Base-by-base conservation (phyloP, 1,140 invertebrate species). In the Megalonaias nervosa region DNA sequence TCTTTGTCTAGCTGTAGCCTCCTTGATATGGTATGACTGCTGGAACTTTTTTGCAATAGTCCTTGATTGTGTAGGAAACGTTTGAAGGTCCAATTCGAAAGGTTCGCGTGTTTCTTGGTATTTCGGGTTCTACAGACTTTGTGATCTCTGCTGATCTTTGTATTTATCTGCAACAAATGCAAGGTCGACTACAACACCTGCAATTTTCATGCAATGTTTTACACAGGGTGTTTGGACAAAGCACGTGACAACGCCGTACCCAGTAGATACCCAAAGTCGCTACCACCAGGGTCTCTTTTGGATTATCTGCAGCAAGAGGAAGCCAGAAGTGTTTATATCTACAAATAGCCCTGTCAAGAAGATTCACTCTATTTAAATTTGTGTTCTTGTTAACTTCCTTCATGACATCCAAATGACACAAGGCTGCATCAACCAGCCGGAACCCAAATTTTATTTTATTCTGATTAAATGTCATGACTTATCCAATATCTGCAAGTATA, bases 221-320 rank as follows among this genome's bases (percentile, higher is more conserved):
- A 82, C 83, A 75, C 92, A 92, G 19, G n/a, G 81, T 71, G 23
- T 81, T 72, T 56, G 92, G 92, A 69, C 85, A 87, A 38, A 92
- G 79, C 84, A 93, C 87, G 74, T 91, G 92, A 38, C 88, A 89
- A 73, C 92, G 91, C 92, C 92, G 92, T n/a, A 92, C 82, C 92
- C 92, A 92, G 75, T 92, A 89, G 64, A 92, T 89, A 81, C 92
- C 92, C 59, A 92, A 71, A n/a, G 92, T 92, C 3, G 92, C 90
- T 66, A 81, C 79, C 56, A 87, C 85, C 15, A 91, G 59, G 16
- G 75, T 60, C 55, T 85, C 72, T 14, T 79, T 74, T 48, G 71
- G 67, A 65, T 88, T 81, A 79, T 89, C 84, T 2, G 90, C 89
- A 70, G 90, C 85, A 19, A 92, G 74, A 16, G 92, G 92, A 11